Percentiles rank a stretch among this genome's conserved stretches.
Evolutionary conservation across 1,140 invertebrate species (phyloP).

Genomic region (Procambarus clarkii): DNA sequence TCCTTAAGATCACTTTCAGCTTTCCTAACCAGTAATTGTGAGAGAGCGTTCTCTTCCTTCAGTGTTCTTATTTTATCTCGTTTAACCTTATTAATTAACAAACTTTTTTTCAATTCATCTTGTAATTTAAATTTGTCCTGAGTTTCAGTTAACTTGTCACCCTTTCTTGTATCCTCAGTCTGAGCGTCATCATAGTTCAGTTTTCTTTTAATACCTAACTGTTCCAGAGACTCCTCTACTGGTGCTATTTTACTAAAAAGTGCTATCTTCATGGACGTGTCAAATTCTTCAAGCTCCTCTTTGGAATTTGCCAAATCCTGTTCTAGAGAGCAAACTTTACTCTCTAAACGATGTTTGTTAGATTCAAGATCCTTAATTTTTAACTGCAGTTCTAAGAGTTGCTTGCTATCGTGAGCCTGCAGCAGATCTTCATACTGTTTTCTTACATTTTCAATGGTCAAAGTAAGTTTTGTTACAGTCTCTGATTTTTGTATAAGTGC

Average conservation of each 20-base stretch:
- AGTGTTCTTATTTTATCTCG: slow-evolving; percentile 46
- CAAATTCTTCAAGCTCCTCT: slow-evolving; percentile 61
- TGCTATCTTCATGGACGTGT: slow-evolving; percentile 57
- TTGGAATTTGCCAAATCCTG: slow-evolving; percentile 47
- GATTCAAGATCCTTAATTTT: slow-evolving; percentile 48
- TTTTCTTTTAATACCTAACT: slow-evolving; percentile 51
- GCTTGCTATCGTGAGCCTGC: slow-evolving; percentile 38
- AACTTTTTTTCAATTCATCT: slow-evolving; percentile 65
- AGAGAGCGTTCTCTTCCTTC: slow-evolving; percentile 33
- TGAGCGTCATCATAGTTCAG: slow-evolving; percentile 55
- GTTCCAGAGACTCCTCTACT: slow-evolving; percentile 56
- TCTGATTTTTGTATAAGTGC: slow-evolving; percentile 60
- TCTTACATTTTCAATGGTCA: slow-evolving; percentile 48
- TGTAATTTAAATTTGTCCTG: slow-evolving; percentile 28
- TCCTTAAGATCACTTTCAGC: slow-evolving; percentile 40
- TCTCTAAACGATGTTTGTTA: slow-evolving; percentile 42
- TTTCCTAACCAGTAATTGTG: slow-evolving; percentile 35
- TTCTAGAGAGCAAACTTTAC: slow-evolving; percentile 31
- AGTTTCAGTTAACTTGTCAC: slow-evolving; percentile 26
- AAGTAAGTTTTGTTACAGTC: slow-evolving; percentile 50
- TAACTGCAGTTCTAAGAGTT: slow-evolving; percentile 44
- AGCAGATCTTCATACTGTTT: slow-evolving; percentile 67
- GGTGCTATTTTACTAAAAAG: slow-evolving; percentile 44
- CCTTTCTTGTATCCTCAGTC: neutral
- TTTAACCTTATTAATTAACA: slow-evolving; percentile 63